Conservation (phyloP, 2,113 vertebrate species). For the Gadus chalcogrammus region DNA sequence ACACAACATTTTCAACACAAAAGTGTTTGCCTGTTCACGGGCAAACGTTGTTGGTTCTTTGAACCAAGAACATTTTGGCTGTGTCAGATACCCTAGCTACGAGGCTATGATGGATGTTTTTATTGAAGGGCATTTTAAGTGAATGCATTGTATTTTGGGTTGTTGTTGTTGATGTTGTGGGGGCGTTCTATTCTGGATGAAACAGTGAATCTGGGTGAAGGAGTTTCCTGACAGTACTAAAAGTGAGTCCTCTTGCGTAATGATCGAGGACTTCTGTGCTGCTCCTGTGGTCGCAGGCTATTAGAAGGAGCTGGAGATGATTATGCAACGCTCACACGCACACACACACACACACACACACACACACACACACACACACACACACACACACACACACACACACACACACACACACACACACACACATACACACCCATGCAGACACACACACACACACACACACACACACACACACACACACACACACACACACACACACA, state of each 20-base stretch:
- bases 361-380: not conserved
- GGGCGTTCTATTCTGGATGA: too few relatives aligned
- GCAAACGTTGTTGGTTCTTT: too few relatives aligned
- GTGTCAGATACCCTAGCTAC: too few relatives aligned
- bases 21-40: too few relatives aligned
- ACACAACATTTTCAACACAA: too few relatives aligned
- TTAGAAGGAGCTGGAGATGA: not conserved
- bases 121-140: too few relatives aligned
- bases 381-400: not conserved
- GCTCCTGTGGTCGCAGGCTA: not conserved
- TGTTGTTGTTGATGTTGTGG: too few relatives aligned
- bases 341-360: not conserved
- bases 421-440: not conserved
- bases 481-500: not conserved
- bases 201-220: too few relatives aligned
- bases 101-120: too few relatives aligned
- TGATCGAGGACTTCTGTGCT: not conserved
- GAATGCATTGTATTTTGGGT: too few relatives aligned
- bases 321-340: not conserved
- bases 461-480: not conserved
- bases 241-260: conserved; percentile 1
- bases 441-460: not conserved
- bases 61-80: too few relatives aligned
- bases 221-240: too few relatives aligned
- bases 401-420: not conserved